phyloP scores from a whole-genome alignment of 1,140 invertebrate genomes.

The Yoshiicerus persimilis region DNA sequence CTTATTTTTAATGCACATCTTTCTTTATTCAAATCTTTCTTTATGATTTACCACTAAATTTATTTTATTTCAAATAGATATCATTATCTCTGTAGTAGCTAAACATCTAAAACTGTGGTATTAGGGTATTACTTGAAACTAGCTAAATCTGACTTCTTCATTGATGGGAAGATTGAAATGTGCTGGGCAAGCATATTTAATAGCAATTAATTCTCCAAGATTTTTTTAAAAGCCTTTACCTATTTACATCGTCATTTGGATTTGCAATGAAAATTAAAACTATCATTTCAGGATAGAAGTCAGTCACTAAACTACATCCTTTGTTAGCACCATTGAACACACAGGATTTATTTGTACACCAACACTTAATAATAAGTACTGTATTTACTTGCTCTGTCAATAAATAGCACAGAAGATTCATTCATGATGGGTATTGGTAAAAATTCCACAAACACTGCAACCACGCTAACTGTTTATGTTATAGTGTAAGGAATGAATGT shows the following conservation, averaged over 20 bases:
- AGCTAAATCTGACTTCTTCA: no score
- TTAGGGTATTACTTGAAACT: no score
- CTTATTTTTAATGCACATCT: no score
- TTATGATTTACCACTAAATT: no score
- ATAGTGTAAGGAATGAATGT: not conserved
- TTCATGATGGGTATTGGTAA: not conserved
- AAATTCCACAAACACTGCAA: not conserved
- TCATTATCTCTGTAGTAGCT: no score
- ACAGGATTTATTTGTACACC: not conserved
- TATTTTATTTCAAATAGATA: no score
- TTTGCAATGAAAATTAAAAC: not conserved
- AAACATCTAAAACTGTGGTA: no score
- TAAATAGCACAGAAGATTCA: not conserved
- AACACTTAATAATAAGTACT: not conserved
- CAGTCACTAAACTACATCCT: not conserved
- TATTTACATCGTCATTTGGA: not conserved
- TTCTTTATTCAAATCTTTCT: no score
- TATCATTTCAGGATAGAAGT: not conserved
- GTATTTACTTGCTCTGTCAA: not conserved
- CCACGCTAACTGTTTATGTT: not conserved
- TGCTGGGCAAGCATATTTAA: not conserved
- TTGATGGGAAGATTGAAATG: not conserved
- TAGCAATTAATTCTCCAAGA: not conserved
- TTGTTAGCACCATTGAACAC: not conserved
- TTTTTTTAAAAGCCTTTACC: not conserved